Evolutionary conservation across 2,888 invertebrate genomes (phyloP).

Genomic region (Drosophila buzzatii): DNA sequence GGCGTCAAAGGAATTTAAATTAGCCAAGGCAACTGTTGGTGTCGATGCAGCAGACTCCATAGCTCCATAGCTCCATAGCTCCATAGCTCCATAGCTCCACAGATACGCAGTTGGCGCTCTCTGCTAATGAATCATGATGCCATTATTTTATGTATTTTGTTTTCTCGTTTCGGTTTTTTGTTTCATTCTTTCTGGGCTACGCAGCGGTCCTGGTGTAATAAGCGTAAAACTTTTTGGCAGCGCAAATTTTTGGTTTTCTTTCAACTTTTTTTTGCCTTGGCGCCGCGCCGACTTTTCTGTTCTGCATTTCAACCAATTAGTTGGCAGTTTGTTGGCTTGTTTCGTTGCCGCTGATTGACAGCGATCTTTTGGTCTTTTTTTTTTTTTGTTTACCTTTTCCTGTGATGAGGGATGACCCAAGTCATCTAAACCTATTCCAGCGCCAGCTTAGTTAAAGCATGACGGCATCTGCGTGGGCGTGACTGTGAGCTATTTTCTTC

Average conservation of each 20-base stretch:
- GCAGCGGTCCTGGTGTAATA: conserved; percentile 62
- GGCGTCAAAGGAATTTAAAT: conserved; percentile 79
- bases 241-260: conserved; percentile 60
- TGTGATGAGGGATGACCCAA: conserved; percentile 64
- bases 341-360: conserved; percentile 72
- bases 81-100: conserved; percentile 29
- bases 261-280: conserved; percentile 34
- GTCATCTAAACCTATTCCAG: conserved; percentile 1
- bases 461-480: conserved; percentile 52
- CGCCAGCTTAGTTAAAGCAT: conserved; percentile 4
- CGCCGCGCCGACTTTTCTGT: conserved; percentile 37
- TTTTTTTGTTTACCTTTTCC: conserved; percentile 29
- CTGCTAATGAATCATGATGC: conserved; percentile 79
- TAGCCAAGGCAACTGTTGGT: conserved; percentile 63
- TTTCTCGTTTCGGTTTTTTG: conserved; percentile 48
- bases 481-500: conserved; percentile 57
- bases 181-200: conserved; percentile 38
- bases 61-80: conserved; percentile 15
- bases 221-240: conserved; percentile 76
- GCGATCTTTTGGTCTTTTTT: conserved; percentile 27
- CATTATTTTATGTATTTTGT: conserved; percentile 51
- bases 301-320: conserved; percentile 77
- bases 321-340: conserved; percentile 68
- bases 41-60: conserved; percentile 58
- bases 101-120: conserved; percentile 61